Base-by-base conservation (phyloP, 1,140 invertebrate species). In the Globodera rostochiensis region DNA sequence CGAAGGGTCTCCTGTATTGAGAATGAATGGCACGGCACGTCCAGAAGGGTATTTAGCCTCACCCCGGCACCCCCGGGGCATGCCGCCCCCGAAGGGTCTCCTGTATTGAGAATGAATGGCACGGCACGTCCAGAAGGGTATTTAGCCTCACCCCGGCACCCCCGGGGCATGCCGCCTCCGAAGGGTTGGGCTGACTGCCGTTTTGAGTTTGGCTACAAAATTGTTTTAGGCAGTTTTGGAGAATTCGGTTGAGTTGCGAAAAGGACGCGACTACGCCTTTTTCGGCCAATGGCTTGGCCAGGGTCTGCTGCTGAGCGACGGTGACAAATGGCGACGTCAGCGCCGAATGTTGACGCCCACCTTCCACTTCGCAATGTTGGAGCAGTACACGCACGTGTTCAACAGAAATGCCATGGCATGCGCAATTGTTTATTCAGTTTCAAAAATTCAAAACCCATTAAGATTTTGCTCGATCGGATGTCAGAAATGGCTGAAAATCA, bases 271-370 rank as follows among this genome's bases (percentile, higher is more conserved):
- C 66, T 84, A 84, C 79, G 84, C 80, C 46, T 82, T 85, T 64
- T 83, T 85, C 19, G 6, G 49, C 21, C 75, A 49, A 73, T 84
- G 82, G 82, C 84, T 84, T 45, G 84, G 82, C 19, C 57, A 83
- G 3, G 81, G 84, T 5, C 69, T 84, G 66, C 45, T 84, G 50
- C 57, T 82, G 7, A 93, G 92, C 79, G 92, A 92, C 81, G 94
- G 94, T 70, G 89, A 90, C 13, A 95, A 95, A 91, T 97, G 95
- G 95, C 92, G 93, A 73, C 85, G 88, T 0, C 91, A 94, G 15
- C 91, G 95, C 77, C 95, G 95, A 91, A 93, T 96, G 88, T 94
- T 96, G 9, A 96, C 95, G 4, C 95, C 95, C 36, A 93, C 94
- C 0, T 96, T 96, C 90, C 95, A 96, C 90, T 95, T 95, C 87